Evolutionary conservation across 1,140 invertebrate genomes (phyloP), one percentile per base, ranked within the genome.

Genomic region (Nautilus pompilius): DNA sequence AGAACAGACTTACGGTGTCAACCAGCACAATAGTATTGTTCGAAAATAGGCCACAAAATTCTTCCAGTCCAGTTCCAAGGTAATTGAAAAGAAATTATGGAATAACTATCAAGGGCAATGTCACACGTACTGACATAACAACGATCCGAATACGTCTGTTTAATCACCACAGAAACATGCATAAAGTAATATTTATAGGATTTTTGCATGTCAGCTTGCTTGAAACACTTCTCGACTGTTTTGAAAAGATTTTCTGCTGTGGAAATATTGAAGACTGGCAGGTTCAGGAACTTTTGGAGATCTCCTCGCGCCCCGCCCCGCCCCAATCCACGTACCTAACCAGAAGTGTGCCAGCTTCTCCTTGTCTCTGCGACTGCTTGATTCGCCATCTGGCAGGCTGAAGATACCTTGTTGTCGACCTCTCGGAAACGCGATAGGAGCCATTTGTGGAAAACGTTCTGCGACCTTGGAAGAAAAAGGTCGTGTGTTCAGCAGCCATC

Each of bases 21-120:
- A 59, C 48, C 60, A 66, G 63, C 0, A 69, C 60, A 58, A 26
- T 62, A 26, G 55, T 49, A 51, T 67, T 67, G 60, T 67, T 62
- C 13, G n/a, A 15, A 20, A 17, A 13, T 51, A 59, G 20, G 33
- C 46, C n/a, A 58, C 17, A 10, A 62, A 13, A 51, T 66, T 66
- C 2, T 34, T 29, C 54, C 60, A 65, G 15, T 54, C 17, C 22
- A 58, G 13, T 28, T 17, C n/a, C n/a, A n/a, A n/a, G n/a, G n/a
- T n/a, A n/a, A n/a, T n/a, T n/a, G n/a, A n/a, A n/a, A n/a, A n/a
- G n/a, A n/a, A n/a, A n/a, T n/a, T n/a, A n/a, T n/a, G n/a, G n/a
- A n/a, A n/a, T n/a, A n/a, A n/a, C n/a, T n/a, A n/a, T n/a, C n/a
- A n/a, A n/a, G n/a, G n/a, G n/a, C 26, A 48, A 15, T 20, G 17